Conservation (phyloP, 2,113 vertebrate genomes). For the Mugil cephalus region DNA sequence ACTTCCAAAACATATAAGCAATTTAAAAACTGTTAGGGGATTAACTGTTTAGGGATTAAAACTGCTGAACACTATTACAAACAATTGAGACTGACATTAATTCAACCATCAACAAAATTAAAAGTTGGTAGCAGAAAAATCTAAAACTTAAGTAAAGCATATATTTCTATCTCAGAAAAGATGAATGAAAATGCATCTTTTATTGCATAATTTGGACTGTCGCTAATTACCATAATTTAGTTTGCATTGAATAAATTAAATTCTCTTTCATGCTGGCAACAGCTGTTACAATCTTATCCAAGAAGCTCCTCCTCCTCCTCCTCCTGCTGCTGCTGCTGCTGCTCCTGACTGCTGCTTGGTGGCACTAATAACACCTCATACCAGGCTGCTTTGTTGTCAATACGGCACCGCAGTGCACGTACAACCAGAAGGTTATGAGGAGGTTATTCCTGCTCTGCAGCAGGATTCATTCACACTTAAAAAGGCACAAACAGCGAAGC, state of each 20-base stretch:
- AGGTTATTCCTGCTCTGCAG: constrained; percentile 64
- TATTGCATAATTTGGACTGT: neutral
- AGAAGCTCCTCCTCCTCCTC: constrained; percentile 26
- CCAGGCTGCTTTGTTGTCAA: constrained; percentile 48
- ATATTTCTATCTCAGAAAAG: too few relatives aligned
- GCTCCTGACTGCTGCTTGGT: constrained; percentile 28
- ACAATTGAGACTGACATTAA: too few relatives aligned
- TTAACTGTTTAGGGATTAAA: too few relatives aligned
- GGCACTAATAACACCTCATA: constrained; percentile 58
- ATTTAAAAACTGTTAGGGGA: too few relatives aligned
- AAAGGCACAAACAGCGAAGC: neutral
- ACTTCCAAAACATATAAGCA: too few relatives aligned
- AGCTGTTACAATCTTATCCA: neutral
- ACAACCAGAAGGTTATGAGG: constrained; percentile 70
- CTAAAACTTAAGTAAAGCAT: too few relatives aligned
- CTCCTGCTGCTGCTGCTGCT: constrained; percentile 28
- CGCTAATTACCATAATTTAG: neutral
- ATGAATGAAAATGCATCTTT: too few relatives aligned
- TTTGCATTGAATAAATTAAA: neutral
- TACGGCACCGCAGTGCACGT: constrained; percentile 41
- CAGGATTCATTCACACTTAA: constrained; percentile 14
- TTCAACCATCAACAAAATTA: too few relatives aligned
- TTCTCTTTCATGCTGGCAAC: neutral
- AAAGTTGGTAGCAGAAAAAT: too few relatives aligned
- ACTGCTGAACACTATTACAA: too few relatives aligned